Percentiles rank a stretch among this genome's conserved stretches.
Conservation (phyloP, 2,888 invertebrate genomes). For the Drosophila leonis region DNA sequence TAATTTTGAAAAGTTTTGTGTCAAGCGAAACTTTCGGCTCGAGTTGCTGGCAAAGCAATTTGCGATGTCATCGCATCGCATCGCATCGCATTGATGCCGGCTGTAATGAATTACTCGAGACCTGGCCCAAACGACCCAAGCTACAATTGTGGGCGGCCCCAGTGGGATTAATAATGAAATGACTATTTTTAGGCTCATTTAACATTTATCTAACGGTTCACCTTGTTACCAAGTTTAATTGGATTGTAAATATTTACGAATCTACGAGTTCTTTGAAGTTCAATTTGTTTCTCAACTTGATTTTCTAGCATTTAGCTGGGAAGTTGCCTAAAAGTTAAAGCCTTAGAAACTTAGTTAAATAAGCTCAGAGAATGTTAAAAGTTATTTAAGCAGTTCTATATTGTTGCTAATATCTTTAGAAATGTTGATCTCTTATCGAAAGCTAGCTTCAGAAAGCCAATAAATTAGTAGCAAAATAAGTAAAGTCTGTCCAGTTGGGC, state of each 20-base stretch:
- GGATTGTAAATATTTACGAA: slow-evolving; percentile 23
- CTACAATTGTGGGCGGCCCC: not conserved
- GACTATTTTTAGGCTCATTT: slow-evolving; percentile 34
- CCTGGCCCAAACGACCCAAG: not conserved
- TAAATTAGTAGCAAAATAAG: not conserved
- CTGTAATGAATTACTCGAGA: slow-evolving; percentile 14
- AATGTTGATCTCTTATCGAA: not conserved
- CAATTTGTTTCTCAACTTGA: not conserved
- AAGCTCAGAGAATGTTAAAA: not conserved
- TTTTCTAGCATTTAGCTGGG: not conserved
- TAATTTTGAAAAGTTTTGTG: slow-evolving; percentile 38
- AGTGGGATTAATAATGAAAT: slow-evolving; percentile 17
- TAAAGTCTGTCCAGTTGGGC: not conserved
- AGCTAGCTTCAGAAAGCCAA: not conserved
- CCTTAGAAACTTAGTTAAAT: not conserved
- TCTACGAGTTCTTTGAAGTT: slow-evolving; percentile 10
- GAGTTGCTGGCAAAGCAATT: slow-evolving; percentile 14
- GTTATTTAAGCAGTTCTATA: not conserved
- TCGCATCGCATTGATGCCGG: slow-evolving; percentile 27
- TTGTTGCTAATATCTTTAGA: not conserved
- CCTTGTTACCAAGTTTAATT: slow-evolving; percentile 21
- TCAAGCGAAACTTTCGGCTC: slow-evolving; percentile 47
- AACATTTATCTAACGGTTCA: slow-evolving; percentile 9
- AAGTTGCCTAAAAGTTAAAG: not conserved
- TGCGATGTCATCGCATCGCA: slow-evolving; percentile 31